Evolutionary conservation across 2,113 vertebrate species (phyloP).

Genomic region (Carollia perspicillata): DNA sequence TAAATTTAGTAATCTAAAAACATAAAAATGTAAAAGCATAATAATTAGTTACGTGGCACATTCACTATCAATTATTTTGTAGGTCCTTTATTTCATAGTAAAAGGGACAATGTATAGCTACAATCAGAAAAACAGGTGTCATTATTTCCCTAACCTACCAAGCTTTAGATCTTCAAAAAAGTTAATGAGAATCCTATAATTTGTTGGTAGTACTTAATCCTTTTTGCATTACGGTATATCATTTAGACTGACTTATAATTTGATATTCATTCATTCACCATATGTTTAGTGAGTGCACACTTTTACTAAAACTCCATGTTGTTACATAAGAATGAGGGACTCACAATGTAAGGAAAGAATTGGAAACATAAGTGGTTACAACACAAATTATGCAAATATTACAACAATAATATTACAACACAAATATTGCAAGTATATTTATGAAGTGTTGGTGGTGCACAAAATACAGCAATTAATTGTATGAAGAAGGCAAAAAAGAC

Average conservation of each 20-base stretch:
- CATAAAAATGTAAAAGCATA: neutral
- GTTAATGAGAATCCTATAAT: neutral
- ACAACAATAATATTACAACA: neutral
- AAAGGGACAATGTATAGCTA: neutral
- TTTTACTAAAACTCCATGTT: neutral
- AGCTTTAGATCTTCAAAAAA: neutral
- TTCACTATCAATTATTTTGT: neutral
- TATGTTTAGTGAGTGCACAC: neutral
- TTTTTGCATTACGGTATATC: neutral
- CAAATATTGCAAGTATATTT: neutral
- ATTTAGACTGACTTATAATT: neutral
- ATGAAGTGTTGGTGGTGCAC: neutral
- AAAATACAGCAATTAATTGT: neutral
- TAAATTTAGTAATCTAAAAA: neutral
- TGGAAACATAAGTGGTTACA: neutral
- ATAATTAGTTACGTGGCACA: neutral
- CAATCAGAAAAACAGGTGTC: neutral
- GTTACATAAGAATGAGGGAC: neutral
- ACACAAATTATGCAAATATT: neutral
- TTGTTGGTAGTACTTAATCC: neutral
- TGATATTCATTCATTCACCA: neutral
- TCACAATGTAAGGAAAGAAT: neutral
- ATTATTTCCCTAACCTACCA: neutral
- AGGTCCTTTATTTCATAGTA: neutral
- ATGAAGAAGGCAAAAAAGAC: neutral